Evolutionary conservation across 2,113 vertebrate species (phyloP).

Genomic region (Paramormyrops kingsleyae): DNA sequence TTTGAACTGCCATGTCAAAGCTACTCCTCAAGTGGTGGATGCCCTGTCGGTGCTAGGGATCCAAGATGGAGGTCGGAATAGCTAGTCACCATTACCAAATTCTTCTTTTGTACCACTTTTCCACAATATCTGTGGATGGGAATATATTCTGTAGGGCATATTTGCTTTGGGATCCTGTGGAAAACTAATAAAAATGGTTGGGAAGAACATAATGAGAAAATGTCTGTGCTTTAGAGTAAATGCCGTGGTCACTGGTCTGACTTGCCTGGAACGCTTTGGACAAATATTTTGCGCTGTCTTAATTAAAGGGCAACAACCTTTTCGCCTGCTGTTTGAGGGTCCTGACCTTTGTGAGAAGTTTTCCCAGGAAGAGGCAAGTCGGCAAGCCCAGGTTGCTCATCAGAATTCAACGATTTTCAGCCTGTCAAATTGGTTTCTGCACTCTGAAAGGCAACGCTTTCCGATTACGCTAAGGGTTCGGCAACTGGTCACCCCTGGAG

Average conservation of each 20-base stretch:
- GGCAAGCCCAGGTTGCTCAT: not conserved
- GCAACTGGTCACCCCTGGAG: not conserved
- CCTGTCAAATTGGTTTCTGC: not conserved
- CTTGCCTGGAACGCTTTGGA: not conserved
- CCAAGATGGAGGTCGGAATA: not conserved
- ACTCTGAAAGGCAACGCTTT: not conserved
- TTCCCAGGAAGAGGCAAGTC: not conserved
- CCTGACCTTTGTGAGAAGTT: slow-evolving; percentile 11
- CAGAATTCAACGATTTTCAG: not conserved
- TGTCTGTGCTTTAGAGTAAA: not conserved
- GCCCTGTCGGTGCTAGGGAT: not conserved
- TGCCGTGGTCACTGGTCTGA: not conserved
- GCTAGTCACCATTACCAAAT: not conserved
- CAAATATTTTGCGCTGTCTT: slow-evolving; percentile 17
- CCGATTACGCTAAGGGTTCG: not conserved
- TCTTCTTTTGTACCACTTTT: not conserved
- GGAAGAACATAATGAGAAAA: not conserved
- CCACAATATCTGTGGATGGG: not conserved
- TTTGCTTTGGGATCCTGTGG: slow-evolving; percentile 1
- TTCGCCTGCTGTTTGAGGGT: not conserved
- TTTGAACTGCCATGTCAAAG: not conserved
- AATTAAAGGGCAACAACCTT: slow-evolving; percentile 17
- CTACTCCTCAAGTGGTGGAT: not conserved
- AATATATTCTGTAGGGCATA: not conserved
- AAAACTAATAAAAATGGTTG: not conserved